Conservation (phyloP, 2,888 invertebrate genomes). For the Ormyrus nitidulus region DNA sequence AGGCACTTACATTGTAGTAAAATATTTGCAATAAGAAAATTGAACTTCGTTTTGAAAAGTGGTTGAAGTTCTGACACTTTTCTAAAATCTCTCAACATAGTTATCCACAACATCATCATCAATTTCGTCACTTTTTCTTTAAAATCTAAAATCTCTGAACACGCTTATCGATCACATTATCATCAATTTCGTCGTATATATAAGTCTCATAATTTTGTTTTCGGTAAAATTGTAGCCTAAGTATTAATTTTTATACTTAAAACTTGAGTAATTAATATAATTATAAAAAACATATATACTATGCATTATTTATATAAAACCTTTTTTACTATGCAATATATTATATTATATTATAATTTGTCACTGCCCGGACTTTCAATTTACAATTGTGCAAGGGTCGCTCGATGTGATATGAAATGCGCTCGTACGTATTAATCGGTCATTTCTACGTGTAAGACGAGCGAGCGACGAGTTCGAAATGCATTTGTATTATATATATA, state of each 20-base stretch:
- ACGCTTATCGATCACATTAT: slow-evolving; percentile 19
- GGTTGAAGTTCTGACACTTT: no score
- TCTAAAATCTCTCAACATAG: no score
- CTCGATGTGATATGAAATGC: slow-evolving; percentile 55
- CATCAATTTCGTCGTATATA: slow-evolving; percentile 42
- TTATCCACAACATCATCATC: no score
- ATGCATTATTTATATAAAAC: slow-evolving; percentile 47
- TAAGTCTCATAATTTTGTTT: slow-evolving; percentile 36
- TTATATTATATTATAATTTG: slow-evolving; percentile 29
- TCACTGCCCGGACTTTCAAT: slow-evolving; percentile 57
- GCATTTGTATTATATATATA: slow-evolving; percentile 36
- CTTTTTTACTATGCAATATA: slow-evolving; percentile 29
- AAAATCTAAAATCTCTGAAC: no score
- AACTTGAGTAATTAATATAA: slow-evolving; percentile 44
- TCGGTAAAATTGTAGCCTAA: no score
- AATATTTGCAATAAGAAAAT: no score
- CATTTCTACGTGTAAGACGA: slow-evolving; percentile 11
- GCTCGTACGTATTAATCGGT: slow-evolving; percentile 16
- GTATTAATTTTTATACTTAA: slow-evolving; percentile 33
- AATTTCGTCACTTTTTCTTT: no score
- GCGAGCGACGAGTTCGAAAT: slow-evolving; percentile 9
- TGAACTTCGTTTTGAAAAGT: no score
- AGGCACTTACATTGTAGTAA: background rate
- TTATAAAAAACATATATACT: slow-evolving; percentile 32
- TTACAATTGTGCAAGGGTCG: slow-evolving; percentile 32